Evolutionary conservation across 2,888 invertebrate genomes (phyloP).

Genomic region (Adela reaumurella): DNA sequence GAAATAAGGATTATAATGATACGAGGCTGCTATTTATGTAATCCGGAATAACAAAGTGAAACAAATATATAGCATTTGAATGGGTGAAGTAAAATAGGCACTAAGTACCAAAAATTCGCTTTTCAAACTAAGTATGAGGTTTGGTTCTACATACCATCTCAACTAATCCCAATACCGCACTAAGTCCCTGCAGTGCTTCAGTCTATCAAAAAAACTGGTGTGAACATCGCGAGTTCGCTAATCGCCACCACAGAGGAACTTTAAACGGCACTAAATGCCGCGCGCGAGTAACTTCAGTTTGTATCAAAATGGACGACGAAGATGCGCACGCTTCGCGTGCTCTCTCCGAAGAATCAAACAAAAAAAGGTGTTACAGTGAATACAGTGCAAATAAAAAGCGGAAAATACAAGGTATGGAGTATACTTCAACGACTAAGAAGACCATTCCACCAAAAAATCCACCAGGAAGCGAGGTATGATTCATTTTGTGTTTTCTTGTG

Average conservation of each 20-base stretch:
- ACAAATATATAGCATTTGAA: too few species aligned
- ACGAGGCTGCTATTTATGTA: too few species aligned
- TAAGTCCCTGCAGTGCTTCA: not conserved
- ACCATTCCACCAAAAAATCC: not conserved
- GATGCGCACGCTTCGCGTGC: not conserved
- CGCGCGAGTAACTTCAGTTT: not conserved
- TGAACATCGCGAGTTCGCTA: not conserved
- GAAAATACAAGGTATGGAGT: not conserved
- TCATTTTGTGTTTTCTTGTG: not conserved
- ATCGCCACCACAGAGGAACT: not conserved
- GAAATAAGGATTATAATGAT: too few species aligned
- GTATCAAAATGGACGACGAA: not conserved
- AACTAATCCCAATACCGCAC: not conserved
- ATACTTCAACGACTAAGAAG: not conserved
- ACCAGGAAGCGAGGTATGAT: not conserved
- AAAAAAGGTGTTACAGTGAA: not conserved
- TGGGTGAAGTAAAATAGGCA: not conserved
- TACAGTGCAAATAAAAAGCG: not conserved
- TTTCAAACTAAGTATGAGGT: not conserved
- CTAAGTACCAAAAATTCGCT: not conserved
- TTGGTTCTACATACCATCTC: not conserved
- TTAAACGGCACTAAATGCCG: not conserved
- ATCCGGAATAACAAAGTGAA: too few species aligned
- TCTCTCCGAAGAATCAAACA: not conserved
- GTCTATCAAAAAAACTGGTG: not conserved